These are phyloP conservation scores for Stylophora pistillata DNA, from an alignment of 64 coral and sea anemone species.

Conservation along the genomic window DNA sequence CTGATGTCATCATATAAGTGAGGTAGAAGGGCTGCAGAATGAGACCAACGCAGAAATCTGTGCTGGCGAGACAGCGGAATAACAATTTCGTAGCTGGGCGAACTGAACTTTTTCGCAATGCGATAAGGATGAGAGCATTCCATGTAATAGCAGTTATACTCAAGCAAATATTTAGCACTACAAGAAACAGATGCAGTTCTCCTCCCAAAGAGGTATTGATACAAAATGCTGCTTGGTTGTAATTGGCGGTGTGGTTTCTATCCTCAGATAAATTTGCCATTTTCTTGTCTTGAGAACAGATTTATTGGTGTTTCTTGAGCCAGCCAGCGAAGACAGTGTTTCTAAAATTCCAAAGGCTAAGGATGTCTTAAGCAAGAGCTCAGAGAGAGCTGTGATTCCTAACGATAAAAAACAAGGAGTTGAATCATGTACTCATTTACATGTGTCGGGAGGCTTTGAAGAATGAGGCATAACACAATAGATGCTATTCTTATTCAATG, in stretches of 20 bases:
- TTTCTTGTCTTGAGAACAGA: background rate
- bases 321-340: background rate
- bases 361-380: no score
- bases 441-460: no score
- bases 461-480: no score
- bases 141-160: background rate
- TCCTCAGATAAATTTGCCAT: background rate
- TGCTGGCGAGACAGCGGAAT: slow-evolving; percentile 5
- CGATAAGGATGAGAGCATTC: slow-evolving; percentile 4
- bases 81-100: background rate
- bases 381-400: no score
- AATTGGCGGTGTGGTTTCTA: background rate
- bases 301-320: background rate
- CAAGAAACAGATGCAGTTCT: background rate
- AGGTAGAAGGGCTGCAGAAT: background rate
- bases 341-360: no score
- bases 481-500: no score
- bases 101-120: background rate
- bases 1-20: background rate
- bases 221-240: background rate
- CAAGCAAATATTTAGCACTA: background rate
- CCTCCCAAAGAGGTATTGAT: background rate
- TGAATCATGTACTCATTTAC: no score
- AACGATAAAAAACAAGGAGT: no score
- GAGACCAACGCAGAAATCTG: background rate